phyloP scores from a whole-genome alignment of 1,140 invertebrate species.

The Halesus radiatus region DNA sequence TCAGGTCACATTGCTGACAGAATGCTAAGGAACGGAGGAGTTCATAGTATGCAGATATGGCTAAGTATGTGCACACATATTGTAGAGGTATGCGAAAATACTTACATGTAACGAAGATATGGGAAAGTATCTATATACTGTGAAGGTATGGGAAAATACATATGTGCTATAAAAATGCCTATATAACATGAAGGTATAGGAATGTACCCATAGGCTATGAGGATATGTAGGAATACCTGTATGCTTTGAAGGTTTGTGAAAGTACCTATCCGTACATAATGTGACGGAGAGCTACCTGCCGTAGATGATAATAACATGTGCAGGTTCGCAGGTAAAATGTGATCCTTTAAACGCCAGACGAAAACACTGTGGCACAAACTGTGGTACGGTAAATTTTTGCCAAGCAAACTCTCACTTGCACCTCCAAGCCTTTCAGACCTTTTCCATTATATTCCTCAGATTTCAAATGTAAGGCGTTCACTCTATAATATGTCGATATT shows the following conservation, averaged over 20 bases:
- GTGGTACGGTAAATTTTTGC: conserved; percentile 3
- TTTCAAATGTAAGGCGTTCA: neutral
- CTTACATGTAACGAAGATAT: no score
- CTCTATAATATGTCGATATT: neutral
- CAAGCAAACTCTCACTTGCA: conserved; percentile 2
- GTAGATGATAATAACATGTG: conserved; percentile 24
- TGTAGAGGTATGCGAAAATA: no score
- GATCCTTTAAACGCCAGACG: neutral
- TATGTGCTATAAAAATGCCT: no score
- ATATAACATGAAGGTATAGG: no score
- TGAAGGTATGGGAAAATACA: no score
- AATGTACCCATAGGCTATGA: no score
- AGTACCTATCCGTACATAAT: no score
- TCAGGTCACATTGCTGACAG: conserved; percentile 25
- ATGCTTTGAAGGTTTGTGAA: no score
- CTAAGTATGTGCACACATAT: no score
- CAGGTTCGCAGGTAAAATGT: conserved; percentile 7
- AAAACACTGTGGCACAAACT: neutral
- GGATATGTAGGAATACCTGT: no score
- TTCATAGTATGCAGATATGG: no score
- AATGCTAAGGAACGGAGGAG: neutral
- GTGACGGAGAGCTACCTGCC: neutral
- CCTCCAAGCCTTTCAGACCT: neutral
- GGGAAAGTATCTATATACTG: no score
- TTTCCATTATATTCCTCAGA: neutral